Percentiles rank a stretch among this genome's conserved stretches.
phyloP scores from a whole-genome alignment of 2,113 vertebrate species.

The Pterocles orientalis region DNA sequence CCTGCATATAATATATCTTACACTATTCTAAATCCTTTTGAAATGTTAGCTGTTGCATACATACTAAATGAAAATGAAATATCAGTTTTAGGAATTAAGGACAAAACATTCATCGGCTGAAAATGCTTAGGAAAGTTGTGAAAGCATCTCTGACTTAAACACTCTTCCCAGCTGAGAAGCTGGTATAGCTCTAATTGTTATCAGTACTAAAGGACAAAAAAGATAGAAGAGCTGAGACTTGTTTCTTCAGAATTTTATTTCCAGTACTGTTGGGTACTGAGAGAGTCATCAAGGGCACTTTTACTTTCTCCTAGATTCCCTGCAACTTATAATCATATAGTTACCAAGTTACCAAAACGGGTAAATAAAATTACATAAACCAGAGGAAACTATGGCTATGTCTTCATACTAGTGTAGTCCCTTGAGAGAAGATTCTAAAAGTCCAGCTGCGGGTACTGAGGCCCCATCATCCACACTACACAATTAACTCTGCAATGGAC shows the following conservation, averaged over 20 bases:
- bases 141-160: not conserved
- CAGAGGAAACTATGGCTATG: not conserved
- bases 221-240: not conserved
- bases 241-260: not conserved
- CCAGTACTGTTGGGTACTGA: not conserved
- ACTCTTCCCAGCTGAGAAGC: not conserved
- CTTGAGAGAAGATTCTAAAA: not conserved
- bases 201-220: not conserved
- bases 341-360: not conserved
- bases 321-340: not conserved
- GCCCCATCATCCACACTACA: not conserved
- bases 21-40: conserved; percentile 1
- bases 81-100: not conserved
- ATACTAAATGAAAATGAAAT: not conserved
- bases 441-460: not conserved
- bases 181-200: not conserved
- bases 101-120: not conserved
- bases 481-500: not conserved
- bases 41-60: not conserved
- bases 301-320: not conserved
- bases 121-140: not conserved
- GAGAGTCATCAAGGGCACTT: not conserved
- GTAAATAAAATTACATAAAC: not conserved
- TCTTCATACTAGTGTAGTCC: not conserved
- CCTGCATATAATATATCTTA: not conserved